Conservation (phyloP, 2,113 vertebrate genomes). For the Toxotes chatareus region DNA sequence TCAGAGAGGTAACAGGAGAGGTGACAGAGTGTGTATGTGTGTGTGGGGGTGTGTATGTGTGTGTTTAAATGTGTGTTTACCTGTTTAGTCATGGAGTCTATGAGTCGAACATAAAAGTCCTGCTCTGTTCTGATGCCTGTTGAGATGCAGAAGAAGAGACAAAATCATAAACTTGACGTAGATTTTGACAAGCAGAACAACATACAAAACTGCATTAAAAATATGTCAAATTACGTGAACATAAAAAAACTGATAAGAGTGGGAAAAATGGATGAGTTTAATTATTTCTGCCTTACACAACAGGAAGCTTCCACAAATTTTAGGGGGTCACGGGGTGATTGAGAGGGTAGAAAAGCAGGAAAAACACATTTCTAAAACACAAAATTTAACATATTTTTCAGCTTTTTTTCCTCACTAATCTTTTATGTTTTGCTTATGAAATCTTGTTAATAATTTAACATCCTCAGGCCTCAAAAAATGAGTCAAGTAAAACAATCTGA, state of each 20-base stretch:
- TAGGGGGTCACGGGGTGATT: not conserved
- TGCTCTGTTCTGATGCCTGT: constrained; percentile 83
- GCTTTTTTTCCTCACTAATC: too few species aligned
- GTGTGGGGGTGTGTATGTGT: constrained; percentile 1
- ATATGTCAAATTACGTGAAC: constrained; percentile 5
- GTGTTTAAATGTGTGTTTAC: constrained; percentile 51
- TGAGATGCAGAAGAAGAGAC: constrained; percentile 35
- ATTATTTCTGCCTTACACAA: not conserved
- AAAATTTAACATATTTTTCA: not conserved
- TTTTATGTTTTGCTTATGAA: not conserved
- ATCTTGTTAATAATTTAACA: not conserved
- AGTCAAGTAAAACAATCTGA: not conserved
- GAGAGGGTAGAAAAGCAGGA: not conserved
- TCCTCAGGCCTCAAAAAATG: constrained; percentile 4
- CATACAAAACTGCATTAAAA: constrained; percentile 10
- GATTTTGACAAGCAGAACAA: constrained; percentile 11
- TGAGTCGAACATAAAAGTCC: constrained; percentile 81
- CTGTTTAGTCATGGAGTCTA: constrained; percentile 84
- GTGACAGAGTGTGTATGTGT: constrained; percentile 52
- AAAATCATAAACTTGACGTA: constrained; percentile 6
- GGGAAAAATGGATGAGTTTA: not conserved
- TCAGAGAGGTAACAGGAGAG: constrained; percentile 71
- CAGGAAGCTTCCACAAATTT: not conserved
- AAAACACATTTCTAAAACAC: constrained; percentile 2
- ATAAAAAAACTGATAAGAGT: not conserved